Base-by-base conservation (phyloP, 2,888 invertebrate species). In the Petrophora chlorosata region DNA sequence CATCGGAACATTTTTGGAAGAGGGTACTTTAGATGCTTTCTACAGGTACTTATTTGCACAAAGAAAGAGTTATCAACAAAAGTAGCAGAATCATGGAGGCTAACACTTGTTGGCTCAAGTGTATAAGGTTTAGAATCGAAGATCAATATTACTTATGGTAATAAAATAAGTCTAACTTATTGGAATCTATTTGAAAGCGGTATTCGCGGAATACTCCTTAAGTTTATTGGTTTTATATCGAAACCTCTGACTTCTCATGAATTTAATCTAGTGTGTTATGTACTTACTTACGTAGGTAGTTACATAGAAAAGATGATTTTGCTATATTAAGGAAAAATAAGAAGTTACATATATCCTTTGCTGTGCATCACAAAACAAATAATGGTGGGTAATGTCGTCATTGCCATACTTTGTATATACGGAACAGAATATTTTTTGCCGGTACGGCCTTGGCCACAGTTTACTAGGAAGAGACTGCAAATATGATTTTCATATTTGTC, bases 401-500 rank as follows among this genome's bases (percentile, higher is more conserved):
- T 49, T 19, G 17, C 9, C 13, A 16, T 29, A 25, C 4, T 12
- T 10, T 30, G 26, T 29, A 34, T 35, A 28, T n/a, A 30, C 17
- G 10, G n/a, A 25, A 19, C 34, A 16, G 14, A 12, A 19, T 10
- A 30, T 45, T 28, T 38, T 44, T 40, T 13, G 15, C 4, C 14
- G 5, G 16, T 22, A 25, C 23, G 32, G 19, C 52, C 47, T 47
- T 47, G 47, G 42, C n/a, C 42, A 35, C 22, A 41, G 43, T 46
- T 41, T 46, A 35, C 35, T 41, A 48, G 41, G 41, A 41, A 48
- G 48, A 36, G 34, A 47, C 47, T 5, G 29, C 9, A 23, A 30
- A 25, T 40, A 25, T 36, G 15, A 34, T 34, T 47, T 33, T 32
- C 3, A 38, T 48, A 42, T 38, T 32, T 38, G 47, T 16, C 1